phyloP scores from a whole-genome alignment of 2,113 vertebrate species.

The Zosterops pallidus region DNA sequence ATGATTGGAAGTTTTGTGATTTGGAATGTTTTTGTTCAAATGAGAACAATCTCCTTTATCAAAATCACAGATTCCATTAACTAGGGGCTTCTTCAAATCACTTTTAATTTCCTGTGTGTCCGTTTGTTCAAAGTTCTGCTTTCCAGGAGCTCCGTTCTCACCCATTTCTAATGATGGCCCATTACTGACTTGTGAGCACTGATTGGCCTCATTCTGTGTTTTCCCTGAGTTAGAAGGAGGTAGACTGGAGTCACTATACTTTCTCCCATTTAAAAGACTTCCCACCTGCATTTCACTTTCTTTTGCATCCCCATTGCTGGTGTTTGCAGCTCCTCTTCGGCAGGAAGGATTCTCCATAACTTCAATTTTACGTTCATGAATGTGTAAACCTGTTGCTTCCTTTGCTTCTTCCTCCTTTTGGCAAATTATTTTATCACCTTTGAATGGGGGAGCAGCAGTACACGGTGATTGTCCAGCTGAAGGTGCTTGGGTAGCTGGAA shows the following conservation, averaged over 20 bases:
- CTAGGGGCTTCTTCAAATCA: conserved; percentile 91
- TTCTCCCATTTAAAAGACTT: conserved; percentile 97
- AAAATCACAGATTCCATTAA: conserved; percentile 98
- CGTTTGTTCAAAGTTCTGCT: conserved; percentile 84
- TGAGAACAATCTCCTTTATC: conserved; percentile 89
- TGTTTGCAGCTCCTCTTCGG: conserved; percentile 83
- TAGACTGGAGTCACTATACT: conserved; percentile 96
- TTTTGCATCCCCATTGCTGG: conserved; percentile 92
- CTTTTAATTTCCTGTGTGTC: conserved; percentile 79
- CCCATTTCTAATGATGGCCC: conserved; percentile 86
- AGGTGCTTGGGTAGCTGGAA: conserved; percentile 80
- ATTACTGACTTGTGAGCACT: conserved; percentile 85
- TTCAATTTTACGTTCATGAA: conserved; percentile 98
- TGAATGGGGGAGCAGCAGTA: conserved; percentile 85
- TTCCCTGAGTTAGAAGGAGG: conserved; percentile 99
- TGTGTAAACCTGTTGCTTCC: conserved; percentile 95
- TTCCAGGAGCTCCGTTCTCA: conserved; percentile 86
- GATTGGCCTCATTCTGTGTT: conserved; percentile 86
- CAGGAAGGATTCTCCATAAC: conserved; percentile 98
- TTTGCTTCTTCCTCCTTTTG: conserved; percentile 99
- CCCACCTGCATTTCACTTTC: conserved; percentile 83
- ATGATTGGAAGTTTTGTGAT: conserved; percentile 99
- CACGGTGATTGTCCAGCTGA: conserved; percentile 82
- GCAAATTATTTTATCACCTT: conserved; percentile 99
- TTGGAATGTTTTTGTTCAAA: conserved; percentile 99